These are phyloP conservation scores for Atherinomorus stipes DNA, from an alignment of 2,113 vertebrate species.

Conservation along the genomic window DNA sequence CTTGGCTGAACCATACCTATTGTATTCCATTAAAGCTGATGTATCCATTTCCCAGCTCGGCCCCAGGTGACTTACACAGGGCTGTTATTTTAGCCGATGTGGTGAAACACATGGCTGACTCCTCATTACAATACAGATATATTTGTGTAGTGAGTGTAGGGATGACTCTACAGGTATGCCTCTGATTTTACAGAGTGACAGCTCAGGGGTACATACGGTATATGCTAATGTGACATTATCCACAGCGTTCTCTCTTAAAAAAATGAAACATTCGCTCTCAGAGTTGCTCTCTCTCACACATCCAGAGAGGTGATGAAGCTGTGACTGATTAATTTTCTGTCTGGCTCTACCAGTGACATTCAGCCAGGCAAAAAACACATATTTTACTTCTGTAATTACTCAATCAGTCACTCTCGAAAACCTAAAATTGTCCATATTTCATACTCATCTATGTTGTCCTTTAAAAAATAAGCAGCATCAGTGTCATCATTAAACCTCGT, in stretches of 20 bases:
- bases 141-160: slow-evolving; percentile 42
- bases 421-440: too few relatives aligned
- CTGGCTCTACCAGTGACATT: background rate
- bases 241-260: slow-evolving; percentile 14
- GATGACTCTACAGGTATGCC: slow-evolving; percentile 46
- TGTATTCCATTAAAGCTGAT: slow-evolving; percentile 44
- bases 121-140: slow-evolving; percentile 55
- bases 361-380: background rate
- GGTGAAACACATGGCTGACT: slow-evolving; percentile 53
- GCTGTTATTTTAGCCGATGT: slow-evolving; percentile 26
- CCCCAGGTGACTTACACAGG: background rate
- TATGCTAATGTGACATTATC: slow-evolving; percentile 73
- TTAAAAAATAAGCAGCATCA: too few relatives aligned
- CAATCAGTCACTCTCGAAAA: background rate
- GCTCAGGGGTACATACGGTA: slow-evolving; percentile 28
- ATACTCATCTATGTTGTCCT: too few relatives aligned
- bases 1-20: slow-evolving; percentile 26
- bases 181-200: slow-evolving; percentile 56
- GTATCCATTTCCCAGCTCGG: slow-evolving; percentile 14
- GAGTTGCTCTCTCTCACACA: background rate
- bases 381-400: background rate
- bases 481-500: too few relatives aligned
- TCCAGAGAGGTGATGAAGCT: slow-evolving; percentile 21
- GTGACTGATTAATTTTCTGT: slow-evolving; percentile 41
- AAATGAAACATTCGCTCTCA: slow-evolving; percentile 21